These are phyloP conservation scores for Asarcornis scutulata DNA, from an alignment of 2,113 vertebrate genomes.

Conservation along the genomic window DNA sequence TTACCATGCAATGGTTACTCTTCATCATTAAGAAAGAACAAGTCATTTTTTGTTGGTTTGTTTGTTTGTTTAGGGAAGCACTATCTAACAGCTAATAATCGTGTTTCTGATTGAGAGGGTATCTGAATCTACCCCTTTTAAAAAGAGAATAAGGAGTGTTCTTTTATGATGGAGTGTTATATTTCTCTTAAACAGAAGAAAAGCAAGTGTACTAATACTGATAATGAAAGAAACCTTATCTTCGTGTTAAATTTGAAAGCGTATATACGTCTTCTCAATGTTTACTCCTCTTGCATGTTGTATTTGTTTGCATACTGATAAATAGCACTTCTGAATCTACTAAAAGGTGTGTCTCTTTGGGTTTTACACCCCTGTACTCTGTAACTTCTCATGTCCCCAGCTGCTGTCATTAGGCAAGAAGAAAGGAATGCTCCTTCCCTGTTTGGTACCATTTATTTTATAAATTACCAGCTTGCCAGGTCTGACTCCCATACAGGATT, in stretches of 20 bases:
- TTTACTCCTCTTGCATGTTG: neutral
- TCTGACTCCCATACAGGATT: neutral
- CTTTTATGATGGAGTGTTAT: neutral
- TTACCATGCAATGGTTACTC: neutral
- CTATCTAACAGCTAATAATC: neutral
- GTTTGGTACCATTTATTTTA: neutral
- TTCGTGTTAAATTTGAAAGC: neutral
- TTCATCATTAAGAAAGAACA: neutral
- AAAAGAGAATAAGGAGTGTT: neutral
- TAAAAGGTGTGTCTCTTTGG: neutral
- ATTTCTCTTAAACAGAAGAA: neutral
- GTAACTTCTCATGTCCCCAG: neutral
- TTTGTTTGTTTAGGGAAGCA: neutral
- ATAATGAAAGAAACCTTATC: neutral
- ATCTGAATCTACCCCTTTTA: neutral
- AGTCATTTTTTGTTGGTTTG: neutral
- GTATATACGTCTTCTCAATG: neutral
- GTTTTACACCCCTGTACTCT: neutral
- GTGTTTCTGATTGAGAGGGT: neutral
- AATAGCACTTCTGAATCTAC: neutral
- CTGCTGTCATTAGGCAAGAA: neutral
- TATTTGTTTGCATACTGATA: neutral
- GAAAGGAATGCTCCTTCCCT: neutral
- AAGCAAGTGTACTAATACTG: neutral
- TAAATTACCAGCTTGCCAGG: neutral